These are phyloP conservation scores for Pogoniulus pusillus DNA, from an alignment of 2,797 vertebrate species.

Conservation along the genomic window DNA sequence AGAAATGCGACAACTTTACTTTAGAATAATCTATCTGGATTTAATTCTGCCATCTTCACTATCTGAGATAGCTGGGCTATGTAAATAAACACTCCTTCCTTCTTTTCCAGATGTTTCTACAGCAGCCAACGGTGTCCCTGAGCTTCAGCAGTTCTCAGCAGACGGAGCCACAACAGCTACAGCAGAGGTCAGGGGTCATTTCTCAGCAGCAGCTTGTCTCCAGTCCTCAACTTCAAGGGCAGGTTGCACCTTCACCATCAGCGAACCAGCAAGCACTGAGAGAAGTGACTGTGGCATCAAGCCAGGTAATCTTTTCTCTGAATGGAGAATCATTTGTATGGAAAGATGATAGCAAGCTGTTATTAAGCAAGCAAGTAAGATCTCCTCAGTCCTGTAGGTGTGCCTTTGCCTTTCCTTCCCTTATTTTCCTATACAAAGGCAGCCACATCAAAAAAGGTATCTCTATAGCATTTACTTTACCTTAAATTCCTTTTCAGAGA, in stretches of 20 bases:
- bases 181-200: slow-evolving; percentile 53
- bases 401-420: background rate
- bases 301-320: slow-evolving; percentile 66
- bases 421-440: background rate
- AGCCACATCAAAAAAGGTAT: background rate
- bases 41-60: background rate
- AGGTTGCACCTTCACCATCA: slow-evolving; percentile 64
- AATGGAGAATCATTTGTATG: background rate
- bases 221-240: slow-evolving; percentile 67
- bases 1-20: background rate
- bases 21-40: background rate
- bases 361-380: background rate
- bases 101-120: slow-evolving; percentile 76
- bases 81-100: background rate
- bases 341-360: background rate
- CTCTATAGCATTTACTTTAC: background rate
- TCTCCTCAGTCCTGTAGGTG: background rate
- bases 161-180: slow-evolving; percentile 60
- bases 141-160: slow-evolving; percentile 72
- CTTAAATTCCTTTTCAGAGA: background rate
- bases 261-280: slow-evolving; percentile 70
- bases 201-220: slow-evolving; percentile 69
- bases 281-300: slow-evolving; percentile 57
- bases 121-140: slow-evolving; percentile 72
- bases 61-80: background rate